Conservation (phyloP, 2,888 invertebrate genomes). For the Parthenolecanium corni region DNA sequence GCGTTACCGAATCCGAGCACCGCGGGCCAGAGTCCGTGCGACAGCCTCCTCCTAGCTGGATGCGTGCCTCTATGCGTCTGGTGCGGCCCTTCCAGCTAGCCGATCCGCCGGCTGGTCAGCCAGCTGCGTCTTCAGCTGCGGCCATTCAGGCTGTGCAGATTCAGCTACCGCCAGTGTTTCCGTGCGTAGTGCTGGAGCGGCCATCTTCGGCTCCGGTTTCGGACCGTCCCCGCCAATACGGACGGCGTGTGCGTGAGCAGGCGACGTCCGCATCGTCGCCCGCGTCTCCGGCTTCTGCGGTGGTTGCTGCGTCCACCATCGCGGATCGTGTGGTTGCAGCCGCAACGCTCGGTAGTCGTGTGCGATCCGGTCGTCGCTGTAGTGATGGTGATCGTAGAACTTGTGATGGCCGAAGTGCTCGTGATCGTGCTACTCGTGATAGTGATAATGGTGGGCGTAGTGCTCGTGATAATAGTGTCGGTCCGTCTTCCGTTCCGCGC, state of each 20-base stretch:
- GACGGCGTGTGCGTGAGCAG: conserved; percentile 6
- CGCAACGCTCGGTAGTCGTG: too few relatives aligned
- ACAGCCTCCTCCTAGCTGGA: conserved; percentile 15
- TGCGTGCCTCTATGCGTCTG: conserved; percentile 25
- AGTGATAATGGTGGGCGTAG: too few relatives aligned
- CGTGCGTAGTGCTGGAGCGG: conserved; percentile 21
- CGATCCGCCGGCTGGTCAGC: conserved; percentile 8
- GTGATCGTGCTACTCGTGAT: too few relatives aligned
- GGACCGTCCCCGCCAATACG: conserved; percentile 25
- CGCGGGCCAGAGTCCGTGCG: neutral
- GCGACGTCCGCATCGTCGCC: conserved; percentile 9
- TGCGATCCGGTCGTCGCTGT: too few relatives aligned
- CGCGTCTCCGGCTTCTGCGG: neutral
- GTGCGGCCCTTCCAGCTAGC: conserved; percentile 27
- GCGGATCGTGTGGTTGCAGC: too few relatives aligned
- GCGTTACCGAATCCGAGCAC: neutral
- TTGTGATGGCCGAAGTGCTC: too few relatives aligned
- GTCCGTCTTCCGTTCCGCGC: too few relatives aligned
- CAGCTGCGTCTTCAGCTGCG: neutral
- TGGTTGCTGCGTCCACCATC: neutral
- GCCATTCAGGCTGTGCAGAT: conserved; percentile 6
- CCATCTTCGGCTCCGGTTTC: conserved; percentile 8
- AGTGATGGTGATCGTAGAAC: too few relatives aligned
- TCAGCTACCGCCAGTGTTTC: conserved; percentile 24
- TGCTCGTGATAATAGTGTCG: too few relatives aligned